phyloP scores from a whole-genome alignment of 2,797 vertebrate genomes.

The Phyllotis vaccarum region DNA sequence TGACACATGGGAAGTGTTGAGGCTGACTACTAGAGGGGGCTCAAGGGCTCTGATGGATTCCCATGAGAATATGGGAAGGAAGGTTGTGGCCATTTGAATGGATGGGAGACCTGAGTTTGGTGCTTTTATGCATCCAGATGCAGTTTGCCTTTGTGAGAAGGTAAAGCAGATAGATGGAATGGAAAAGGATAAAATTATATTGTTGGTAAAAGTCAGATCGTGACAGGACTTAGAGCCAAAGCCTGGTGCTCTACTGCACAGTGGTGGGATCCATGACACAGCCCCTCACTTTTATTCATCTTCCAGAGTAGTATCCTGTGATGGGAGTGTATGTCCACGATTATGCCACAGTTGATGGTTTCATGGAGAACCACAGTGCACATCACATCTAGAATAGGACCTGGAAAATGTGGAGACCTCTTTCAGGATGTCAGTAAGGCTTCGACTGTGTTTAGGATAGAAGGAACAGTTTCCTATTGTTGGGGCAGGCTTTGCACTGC shows the following conservation, averaged over 20 bases:
- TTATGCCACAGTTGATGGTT: neutral
- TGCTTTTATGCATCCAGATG: neutral
- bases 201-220: neutral
- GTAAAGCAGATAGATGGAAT: neutral
- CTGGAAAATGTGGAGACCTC: neutral
- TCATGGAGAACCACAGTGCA: neutral
- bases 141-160: neutral
- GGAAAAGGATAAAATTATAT: neutral
- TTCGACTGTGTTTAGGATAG: neutral
- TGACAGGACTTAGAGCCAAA: neutral
- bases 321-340: neutral
- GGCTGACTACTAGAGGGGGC: neutral
- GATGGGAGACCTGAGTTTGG: neutral
- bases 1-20: neutral
- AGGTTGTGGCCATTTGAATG: neutral
- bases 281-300: neutral
- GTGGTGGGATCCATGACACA: accelerated
- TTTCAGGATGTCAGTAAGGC: neutral
- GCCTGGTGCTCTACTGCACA: neutral
- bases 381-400: neutral
- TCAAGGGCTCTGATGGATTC: neutral
- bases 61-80: too few species aligned
- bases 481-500: neutral
- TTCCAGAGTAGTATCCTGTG: neutral
- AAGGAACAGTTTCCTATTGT: neutral